These are phyloP conservation scores for Cyprinodon diabolis DNA, from an alignment of 2,797 vertebrate species.

Conservation along the genomic window DNA sequence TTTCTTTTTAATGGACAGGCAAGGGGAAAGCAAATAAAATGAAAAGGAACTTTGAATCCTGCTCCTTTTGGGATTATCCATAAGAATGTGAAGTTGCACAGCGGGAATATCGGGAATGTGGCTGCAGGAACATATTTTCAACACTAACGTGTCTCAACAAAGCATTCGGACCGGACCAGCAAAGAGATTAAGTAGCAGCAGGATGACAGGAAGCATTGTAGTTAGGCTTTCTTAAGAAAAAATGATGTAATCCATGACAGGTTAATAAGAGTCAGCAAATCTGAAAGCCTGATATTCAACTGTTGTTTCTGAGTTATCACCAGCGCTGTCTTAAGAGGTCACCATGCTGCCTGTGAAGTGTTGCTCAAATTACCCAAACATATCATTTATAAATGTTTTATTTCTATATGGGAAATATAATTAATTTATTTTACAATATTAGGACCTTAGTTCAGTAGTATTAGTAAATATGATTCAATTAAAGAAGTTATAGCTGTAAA, in stretches of 20 bases:
- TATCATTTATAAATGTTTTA: neutral
- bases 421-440: no score
- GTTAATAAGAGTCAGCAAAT: neutral
- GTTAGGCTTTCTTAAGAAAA: neutral
- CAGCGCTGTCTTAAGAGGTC: neutral
- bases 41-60: neutral
- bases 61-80: neutral
- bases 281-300: neutral
- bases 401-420: no score
- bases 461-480: no score
- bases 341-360: neutral
- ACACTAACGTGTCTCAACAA: neutral
- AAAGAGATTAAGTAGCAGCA: neutral
- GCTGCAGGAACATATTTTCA: conserved; percentile 1
- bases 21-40: no score
- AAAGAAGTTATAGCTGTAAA: no score
- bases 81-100: conserved; percentile 4
- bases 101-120: neutral
- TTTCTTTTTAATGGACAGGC: no score
- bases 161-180: neutral
- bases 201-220: neutral
- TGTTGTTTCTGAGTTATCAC: neutral
- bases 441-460: no score
- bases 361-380: neutral
- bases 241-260: conserved; percentile 4